Base-by-base conservation (phyloP, 2,113 vertebrate species). In the Lophotis ruficrista region DNA sequence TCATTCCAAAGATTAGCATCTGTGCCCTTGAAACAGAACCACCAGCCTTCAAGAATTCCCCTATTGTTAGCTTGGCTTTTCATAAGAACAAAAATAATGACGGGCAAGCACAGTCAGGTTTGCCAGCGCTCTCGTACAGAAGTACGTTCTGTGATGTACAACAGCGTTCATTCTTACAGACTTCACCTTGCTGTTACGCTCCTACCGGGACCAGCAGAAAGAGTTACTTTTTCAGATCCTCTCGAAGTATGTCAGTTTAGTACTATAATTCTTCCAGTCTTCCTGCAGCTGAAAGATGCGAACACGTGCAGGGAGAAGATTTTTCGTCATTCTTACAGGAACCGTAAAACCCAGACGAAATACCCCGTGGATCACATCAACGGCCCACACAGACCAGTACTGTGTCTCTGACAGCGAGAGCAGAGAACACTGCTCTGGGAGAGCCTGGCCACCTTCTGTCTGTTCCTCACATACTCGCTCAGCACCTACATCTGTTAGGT, bases 311-410 rank as follows among this genome's bases (percentile, higher is more conserved):
- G 47, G 70, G 31, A 47, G 28, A 22, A 56, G 27, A 19, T 45
- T 68, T 54, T 64, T 68, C 25, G 16, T 58, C 20, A 6, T 57
- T 85, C 51, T 79, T 14, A 72, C 22, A 51, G 66, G 56, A 64
- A 45, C 9, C 3, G 1, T 65, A 51, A 33, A 65, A 64, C 33
- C 30, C n/a, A 35, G 45, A 65, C 19, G 13, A 61, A 69, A 41
- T 9, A 35, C 41, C 35, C 57, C 19, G 41, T 28, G 35, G 72
- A 43, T 64, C 41, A 61, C 38, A 83, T 13, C 62, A 54, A 6
- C 0, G 4, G 43, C n/a, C 54, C 53, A 23, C 45, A 28, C 6
- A 24, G 37, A 28, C 33, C 35, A 4, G 3, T n/a, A 18, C 0
- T 15, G 71, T 18, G 28, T 30, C 85, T 28, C 28, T n/a, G 38